Evolutionary conservation across 2,888 invertebrate genomes (phyloP), one percentile per base, ranked within the genome.

Genomic region (Atrina japonica): DNA sequence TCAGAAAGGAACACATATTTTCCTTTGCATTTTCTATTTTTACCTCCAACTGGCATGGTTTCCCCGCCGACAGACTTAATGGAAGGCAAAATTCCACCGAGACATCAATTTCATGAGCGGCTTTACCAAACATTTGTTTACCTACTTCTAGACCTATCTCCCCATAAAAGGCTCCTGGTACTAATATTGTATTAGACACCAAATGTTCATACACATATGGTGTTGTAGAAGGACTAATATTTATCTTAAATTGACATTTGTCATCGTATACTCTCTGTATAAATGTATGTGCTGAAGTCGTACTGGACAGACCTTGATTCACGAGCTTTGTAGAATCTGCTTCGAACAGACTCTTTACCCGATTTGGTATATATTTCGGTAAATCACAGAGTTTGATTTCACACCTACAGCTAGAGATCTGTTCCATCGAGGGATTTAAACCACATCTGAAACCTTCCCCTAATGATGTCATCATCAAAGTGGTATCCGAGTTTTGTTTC

Each of bases 171-270:
- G 77, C 71, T 3, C 80, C 80, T 5, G 77, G 82, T 1, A 81
- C 70, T 11, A 81, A 30, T 21, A 75, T 56, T 18, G 35, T 71
- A 0, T 61, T 74, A 0, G 50, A 53, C 0, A 82, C 71, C n/a
- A 59, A 30, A 59, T 82, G 82, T 9, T 75, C 67, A 55, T 69
- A 82, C 7, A 78, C 69, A 59, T 72, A 78, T 5, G 80, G 74
- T 9, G 76, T 73, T 30, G 52, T 64, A n/a, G 9, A 29, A 3
- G 55, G 45, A 16, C 40, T 64, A 0, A 66, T 65, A 30, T 58
- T 43, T 2, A 66, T 27, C 3, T 41, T 47, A 40, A 59, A 56
- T 27, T 68, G 59, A 0, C 40, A 40, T 29, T 66, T 67, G 14
- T 40, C 23, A 16, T 41, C 40, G 5, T n/a, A 27, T 25, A 35